Evolutionary conservation across 2,113 vertebrate species (phyloP), one percentile per base, ranked within the genome.

Genomic region (Lota lota): DNA sequence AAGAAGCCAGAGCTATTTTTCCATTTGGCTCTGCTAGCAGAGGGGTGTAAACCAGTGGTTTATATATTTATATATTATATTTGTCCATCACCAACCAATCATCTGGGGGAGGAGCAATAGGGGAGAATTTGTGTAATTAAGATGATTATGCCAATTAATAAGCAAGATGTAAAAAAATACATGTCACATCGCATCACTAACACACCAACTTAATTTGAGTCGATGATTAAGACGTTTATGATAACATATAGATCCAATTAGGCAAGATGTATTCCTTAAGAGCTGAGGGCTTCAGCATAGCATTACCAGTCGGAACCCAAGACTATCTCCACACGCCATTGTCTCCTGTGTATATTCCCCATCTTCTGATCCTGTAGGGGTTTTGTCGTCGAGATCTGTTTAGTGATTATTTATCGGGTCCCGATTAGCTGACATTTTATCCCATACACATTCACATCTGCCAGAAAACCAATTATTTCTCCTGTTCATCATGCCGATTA

Each of bases 391-490:
- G 36, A 59, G 80, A 86, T 86, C 76, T 71, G 68, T 75, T 80
- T 77, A 67, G 70, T 64, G 82, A 86, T 85, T 79, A 81, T 63
- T 73, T 68, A 79, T 74, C 56, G 69, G 18, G 65, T 66, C 61
- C 67, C 75, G 84, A 86, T 85, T 86, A 83, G 81, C 66, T 79
- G 66, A 70, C 73, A 61, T 80, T 33, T 83, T 70, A 69, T 83
- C 84, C 78, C 77, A 74, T 17, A 53, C 79, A 69, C 76, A 83
- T 88, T 78, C 80, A 79, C 85, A 85, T 88, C 85, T 87, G 85
- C 83, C 11, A 82, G 82, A 83, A 87, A 87, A 77, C 70, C 83
- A 88, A 87, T 89, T 87, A 87, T 86, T 84, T 83, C 86, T 88
- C 70, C 83, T 83, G 82, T 86, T 88, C 78, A 84, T 85, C 78